Conservation (phyloP, 1,140 invertebrate species). For the Cyrtorhinus lividipennis region DNA sequence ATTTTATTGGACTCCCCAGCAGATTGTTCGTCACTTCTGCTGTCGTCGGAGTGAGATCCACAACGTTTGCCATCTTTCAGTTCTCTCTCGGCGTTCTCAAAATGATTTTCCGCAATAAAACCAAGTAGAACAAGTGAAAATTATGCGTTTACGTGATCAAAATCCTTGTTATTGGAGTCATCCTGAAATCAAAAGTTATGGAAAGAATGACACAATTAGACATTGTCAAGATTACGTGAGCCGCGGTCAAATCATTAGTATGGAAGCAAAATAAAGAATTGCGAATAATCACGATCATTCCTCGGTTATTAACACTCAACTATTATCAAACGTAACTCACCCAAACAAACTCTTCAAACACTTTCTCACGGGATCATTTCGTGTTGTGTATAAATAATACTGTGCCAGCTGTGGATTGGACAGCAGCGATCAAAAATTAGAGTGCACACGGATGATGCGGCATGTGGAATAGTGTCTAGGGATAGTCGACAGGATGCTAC, state of each 20-base stretch:
- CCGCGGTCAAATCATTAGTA: background rate
- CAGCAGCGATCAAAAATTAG: background rate
- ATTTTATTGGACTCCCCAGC: conserved; percentile 26
- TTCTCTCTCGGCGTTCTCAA: background rate
- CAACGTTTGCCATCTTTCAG: conserved; percentile 13
- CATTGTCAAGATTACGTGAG: background rate
- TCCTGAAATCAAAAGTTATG: background rate
- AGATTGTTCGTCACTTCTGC: conserved; percentile 23
- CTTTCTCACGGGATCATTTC: background rate
- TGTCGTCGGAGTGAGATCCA: conserved; percentile 27
- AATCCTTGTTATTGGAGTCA: too few relatives aligned
- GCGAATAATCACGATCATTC: background rate
- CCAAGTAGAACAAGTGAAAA: too few relatives aligned
- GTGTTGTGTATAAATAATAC: background rate
- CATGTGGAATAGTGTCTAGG: background rate
- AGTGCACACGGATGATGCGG: background rate
- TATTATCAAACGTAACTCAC: background rate
- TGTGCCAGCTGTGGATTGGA: background rate
- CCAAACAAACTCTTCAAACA: background rate
- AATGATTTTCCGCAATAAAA: background rate
- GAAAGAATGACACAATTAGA: background rate
- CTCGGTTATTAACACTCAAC: background rate
- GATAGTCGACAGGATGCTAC: background rate
- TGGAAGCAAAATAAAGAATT: background rate
- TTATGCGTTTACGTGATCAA: too few relatives aligned